These are phyloP conservation scores for Linurgus olivaceus DNA, from an alignment of 2,797 vertebrate genomes.

Conservation along the genomic window DNA sequence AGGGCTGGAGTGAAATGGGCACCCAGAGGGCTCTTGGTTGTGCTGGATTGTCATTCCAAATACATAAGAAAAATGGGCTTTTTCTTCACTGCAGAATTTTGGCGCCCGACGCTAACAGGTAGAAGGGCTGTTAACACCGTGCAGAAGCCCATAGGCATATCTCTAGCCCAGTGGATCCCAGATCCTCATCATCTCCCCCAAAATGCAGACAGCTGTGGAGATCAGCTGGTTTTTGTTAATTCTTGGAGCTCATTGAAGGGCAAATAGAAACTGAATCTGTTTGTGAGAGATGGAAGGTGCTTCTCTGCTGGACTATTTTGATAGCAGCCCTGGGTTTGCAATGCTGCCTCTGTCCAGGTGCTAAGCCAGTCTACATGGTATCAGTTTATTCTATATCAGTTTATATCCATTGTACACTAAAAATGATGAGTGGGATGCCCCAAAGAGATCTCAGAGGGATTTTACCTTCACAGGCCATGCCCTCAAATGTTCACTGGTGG, in stretches of 20 bases:
- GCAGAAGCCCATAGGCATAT: background rate
- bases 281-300: background rate
- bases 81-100: background rate
- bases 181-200: background rate
- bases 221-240: background rate
- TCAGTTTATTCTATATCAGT: background rate
- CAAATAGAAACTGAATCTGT: background rate
- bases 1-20: background rate
- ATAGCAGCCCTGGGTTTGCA: rapidly evolving
- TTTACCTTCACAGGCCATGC: background rate
- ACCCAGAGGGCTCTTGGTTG: background rate
- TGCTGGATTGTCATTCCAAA: background rate
- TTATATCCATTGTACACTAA: background rate
- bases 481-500: background rate
- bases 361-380: background rate
- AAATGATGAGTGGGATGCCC: background rate
- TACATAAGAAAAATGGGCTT: background rate
- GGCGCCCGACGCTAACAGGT: background rate
- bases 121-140: background rate
- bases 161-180: background rate
- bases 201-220: background rate
- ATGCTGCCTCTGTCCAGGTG: background rate
- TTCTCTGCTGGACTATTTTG: background rate
- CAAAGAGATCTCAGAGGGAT: background rate
- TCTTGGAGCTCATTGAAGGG: background rate